Evolutionary conservation across 2,888 invertebrate species (phyloP), one percentile per base, ranked within the genome.

Genomic region (Selenia dentaria): DNA sequence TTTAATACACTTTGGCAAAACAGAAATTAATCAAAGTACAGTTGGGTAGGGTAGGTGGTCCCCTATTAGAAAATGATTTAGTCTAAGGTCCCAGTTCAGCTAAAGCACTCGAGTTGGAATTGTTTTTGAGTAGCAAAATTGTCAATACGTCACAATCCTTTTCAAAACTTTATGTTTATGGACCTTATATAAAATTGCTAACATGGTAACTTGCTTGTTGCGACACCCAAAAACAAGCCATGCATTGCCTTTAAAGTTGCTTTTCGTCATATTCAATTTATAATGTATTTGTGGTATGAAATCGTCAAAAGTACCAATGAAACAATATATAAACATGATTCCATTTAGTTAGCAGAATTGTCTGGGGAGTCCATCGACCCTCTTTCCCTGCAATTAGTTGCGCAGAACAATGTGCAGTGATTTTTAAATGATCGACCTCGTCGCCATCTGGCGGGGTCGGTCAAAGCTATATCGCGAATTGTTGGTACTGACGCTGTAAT

Each of bases 351-450:
- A 3, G 22, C 22, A 22, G 22, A 22, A 22, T 22, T 22, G 22
- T 8, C 22, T 8, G 2, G 8, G 63, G 74, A 71, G 83, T 81
- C 82, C 78, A 75, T 79, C 75, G 83, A 79, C 87, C 91, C 83
- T 81, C 84, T 86, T 89, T 86, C 82, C 76, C 84, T 87, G 83
- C 91, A 91, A 92, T 91, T 91, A 91, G 89, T 86, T 83, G 78
- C 78, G 77, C 74, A 73, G 89, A 89, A 91, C 90, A 90, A 91
- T 90, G 83, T 78, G 84, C 89, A 82, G 90, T 88, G 90, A 91
- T 90, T 91, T 89, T 91, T 88, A 84, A 87, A 88, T 83, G 83
- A 83, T 86, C 79, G 82, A 74, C 79, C 75, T 72, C 66, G 62
- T 62, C 70, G 81, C 81, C 89, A 89, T 86, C 86, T 89, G 89